Conservation (phyloP, 2,113 vertebrate genomes). For the Gallinago paraguaiae region DNA sequence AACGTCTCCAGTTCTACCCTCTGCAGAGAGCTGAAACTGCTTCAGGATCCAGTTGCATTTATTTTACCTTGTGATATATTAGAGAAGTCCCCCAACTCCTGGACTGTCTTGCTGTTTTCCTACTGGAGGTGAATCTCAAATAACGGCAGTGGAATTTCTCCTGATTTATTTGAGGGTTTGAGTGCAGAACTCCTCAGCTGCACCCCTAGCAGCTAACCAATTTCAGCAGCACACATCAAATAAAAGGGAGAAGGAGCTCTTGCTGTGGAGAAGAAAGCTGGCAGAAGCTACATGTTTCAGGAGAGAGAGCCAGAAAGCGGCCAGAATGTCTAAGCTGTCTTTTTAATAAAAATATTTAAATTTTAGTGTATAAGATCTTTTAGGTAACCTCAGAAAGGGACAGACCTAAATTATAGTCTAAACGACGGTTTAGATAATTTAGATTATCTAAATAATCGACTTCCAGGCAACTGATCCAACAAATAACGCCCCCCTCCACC, state of each 20-base stretch:
- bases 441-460: background rate
- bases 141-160: background rate
- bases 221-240: background rate
- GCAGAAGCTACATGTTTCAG: background rate
- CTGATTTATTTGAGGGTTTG: background rate
- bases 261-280: background rate
- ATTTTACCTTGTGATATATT: background rate
- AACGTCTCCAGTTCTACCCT: background rate
- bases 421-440: background rate
- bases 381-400: background rate
- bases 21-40: background rate
- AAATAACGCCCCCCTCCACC: accelerated
- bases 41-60: background rate
- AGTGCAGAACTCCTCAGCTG: background rate
- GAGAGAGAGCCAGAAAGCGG: background rate
- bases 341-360: background rate
- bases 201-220: accelerated
- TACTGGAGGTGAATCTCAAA: background rate
- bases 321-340: background rate
- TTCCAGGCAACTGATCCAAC: background rate
- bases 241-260: background rate
- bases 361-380: background rate
- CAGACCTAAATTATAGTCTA: background rate
- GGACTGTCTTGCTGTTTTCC: background rate
- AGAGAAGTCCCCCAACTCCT: background rate